Evolutionary conservation across 2,113 vertebrate species (phyloP).

Genomic region (Podilymbus podiceps): DNA sequence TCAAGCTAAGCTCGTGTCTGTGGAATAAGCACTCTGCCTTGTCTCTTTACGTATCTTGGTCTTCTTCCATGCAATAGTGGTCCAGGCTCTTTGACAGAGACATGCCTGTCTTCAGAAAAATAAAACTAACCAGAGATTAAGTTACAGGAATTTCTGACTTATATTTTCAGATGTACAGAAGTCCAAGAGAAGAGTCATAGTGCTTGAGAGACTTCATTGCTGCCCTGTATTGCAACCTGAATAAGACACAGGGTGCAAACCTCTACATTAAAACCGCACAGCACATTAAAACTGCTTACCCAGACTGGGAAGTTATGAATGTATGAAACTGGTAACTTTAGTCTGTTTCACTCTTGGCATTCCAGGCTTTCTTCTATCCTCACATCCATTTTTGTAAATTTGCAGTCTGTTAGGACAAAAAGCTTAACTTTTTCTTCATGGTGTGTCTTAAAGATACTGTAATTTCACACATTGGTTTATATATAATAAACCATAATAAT

Average conservation of each 20-base stretch:
- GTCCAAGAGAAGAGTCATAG: neutral
- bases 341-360: neutral
- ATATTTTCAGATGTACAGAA: fast-evolving
- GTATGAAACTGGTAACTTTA: neutral
- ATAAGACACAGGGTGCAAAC: neutral
- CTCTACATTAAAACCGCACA: too few species aligned
- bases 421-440: neutral
- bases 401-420: neutral
- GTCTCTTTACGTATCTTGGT: neutral
- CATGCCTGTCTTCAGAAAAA: neutral
- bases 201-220: neutral
- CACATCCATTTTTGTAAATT: neutral
- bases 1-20: neutral
- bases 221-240: neutral
- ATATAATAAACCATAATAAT: too few species aligned
- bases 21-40: neutral
- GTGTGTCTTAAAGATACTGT: fast-evolving
- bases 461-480: neutral
- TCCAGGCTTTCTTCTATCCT: neutral
- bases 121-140: neutral
- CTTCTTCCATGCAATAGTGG: neutral
- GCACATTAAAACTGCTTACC: too few species aligned
- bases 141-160: neutral
- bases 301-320: neutral
- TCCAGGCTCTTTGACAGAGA: neutral